These are phyloP conservation scores for Watsonalla binaria DNA, from an alignment of 2,888 invertebrate genomes.

Conservation along the genomic window DNA sequence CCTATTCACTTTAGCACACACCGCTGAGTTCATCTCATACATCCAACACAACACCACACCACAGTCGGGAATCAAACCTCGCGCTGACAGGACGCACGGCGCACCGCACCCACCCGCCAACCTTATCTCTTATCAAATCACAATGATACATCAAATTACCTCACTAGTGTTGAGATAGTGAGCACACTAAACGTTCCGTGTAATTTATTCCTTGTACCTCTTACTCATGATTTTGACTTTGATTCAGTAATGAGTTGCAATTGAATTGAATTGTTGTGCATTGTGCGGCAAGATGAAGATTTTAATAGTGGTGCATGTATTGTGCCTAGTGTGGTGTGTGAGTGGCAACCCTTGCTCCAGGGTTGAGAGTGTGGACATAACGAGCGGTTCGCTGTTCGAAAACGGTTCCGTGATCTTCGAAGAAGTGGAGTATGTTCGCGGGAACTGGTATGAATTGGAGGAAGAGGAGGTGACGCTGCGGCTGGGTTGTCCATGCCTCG, in stretches of 20 bases:
- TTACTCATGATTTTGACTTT: slow-evolving; percentile 20
- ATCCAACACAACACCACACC: neutral
- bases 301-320: slow-evolving; percentile 24
- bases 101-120: slow-evolving; percentile 15
- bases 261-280: slow-evolving; percentile 10
- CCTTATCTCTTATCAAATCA: slow-evolving; percentile 60
- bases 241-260: slow-evolving; percentile 6
- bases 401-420: slow-evolving; percentile 51
- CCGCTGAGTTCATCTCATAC: too few species aligned
- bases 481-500: slow-evolving; percentile 62
- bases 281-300: slow-evolving; percentile 30
- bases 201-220: slow-evolving; percentile 23
- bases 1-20: neutral
- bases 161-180: slow-evolving; percentile 56
- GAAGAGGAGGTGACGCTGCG: slow-evolving; percentile 28
- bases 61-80: slow-evolving; percentile 26
- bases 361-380: slow-evolving; percentile 56
- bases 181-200: slow-evolving; percentile 38
- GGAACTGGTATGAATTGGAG: slow-evolving; percentile 47
- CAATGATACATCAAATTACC: slow-evolving; percentile 69
- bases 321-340: slow-evolving; percentile 21
- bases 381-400: slow-evolving; percentile 33
- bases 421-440: slow-evolving; percentile 45
- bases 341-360: slow-evolving; percentile 41
- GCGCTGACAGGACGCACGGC: slow-evolving; percentile 19